These are phyloP conservation scores for Enteromius mattozi DNA, from an alignment of 2,797 vertebrate species.

Conservation along the genomic window DNA sequence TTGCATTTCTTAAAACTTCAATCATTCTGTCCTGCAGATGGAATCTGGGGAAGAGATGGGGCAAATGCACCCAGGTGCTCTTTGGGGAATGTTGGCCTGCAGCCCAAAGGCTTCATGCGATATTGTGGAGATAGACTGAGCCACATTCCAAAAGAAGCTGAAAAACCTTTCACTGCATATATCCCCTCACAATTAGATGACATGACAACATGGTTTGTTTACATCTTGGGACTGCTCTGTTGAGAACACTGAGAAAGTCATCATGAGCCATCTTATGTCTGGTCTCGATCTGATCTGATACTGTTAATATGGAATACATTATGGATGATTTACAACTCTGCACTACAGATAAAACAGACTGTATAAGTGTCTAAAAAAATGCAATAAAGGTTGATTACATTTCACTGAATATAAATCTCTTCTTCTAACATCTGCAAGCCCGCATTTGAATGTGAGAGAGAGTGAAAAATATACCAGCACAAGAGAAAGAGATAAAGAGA, in stretches of 20 bases:
- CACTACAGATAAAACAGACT: not conserved
- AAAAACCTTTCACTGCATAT: constrained; percentile 37
- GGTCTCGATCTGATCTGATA: not conserved
- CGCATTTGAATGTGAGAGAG: not conserved
- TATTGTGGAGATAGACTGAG: constrained; percentile 50
- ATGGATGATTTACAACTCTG: not conserved
- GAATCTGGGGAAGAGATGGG: constrained; percentile 49
- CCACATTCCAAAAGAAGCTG: constrained; percentile 66
- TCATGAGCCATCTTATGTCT: not conserved
- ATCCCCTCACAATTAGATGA: not conserved
- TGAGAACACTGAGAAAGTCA: not conserved
- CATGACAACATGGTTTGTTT: not conserved
- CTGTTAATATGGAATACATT: not conserved
- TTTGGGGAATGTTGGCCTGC: constrained; percentile 66
- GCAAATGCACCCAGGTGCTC: constrained; percentile 72
- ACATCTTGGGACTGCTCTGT: not conserved
- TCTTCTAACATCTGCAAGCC: not conserved
- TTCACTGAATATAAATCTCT: not conserved
- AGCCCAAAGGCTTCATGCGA: constrained; percentile 58
- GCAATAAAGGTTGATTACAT: not conserved
- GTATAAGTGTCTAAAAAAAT: not conserved
- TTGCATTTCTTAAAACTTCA: constrained; percentile 22
- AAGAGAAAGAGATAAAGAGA: constrained; percentile 7
- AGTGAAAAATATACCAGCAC: constrained; percentile 3
- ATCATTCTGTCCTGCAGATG: constrained; percentile 17